A percentile compares a stretch with the other conserved stretches of the same genome.
Evolutionary conservation across 2,888 invertebrate genomes (phyloP).

Genomic region (Syrista parreyssii): DNA sequence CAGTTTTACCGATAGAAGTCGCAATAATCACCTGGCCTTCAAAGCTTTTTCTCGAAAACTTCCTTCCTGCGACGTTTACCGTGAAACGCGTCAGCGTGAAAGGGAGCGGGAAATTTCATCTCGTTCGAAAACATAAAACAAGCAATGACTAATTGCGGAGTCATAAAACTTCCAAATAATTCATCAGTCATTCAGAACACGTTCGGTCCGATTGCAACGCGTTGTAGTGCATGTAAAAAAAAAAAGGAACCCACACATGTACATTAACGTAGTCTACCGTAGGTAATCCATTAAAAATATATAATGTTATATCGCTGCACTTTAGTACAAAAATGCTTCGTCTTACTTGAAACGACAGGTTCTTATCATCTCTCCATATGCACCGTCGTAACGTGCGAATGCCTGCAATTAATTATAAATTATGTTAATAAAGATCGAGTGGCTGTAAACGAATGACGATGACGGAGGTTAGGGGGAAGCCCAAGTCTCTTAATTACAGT

Average conservation of each 20-base stretch:
- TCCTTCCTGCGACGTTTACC: neutral
- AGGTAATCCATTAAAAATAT: conserved; percentile 52
- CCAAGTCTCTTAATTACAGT: neutral
- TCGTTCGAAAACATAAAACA: neutral
- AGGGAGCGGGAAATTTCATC: neutral
- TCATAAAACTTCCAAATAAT: neutral
- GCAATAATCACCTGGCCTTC: neutral
- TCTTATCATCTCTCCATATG: conserved; percentile 51
- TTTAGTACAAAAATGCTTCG: conserved; percentile 64
- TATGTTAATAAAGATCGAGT: conserved; percentile 40
- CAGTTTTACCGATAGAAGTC: neutral
- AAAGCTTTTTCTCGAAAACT: neutral
- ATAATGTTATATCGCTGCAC: conserved; percentile 62
- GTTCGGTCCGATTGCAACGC: conserved; percentile 47
- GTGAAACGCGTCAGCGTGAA: neutral
- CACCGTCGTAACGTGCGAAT: conserved; percentile 52
- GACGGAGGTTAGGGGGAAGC: neutral
- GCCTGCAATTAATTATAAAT: conserved; percentile 45
- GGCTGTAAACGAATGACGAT: conserved; percentile 15
- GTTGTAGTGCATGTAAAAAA: conserved; percentile 52
- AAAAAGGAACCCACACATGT: conserved; percentile 43
- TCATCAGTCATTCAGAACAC: neutral
- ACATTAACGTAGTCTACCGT: conserved; percentile 55
- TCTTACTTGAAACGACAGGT: conserved; percentile 54
- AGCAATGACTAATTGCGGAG: neutral